Conservation (phyloP, 1,140 invertebrate species). For the Zaprionus ghesquierei region DNA sequence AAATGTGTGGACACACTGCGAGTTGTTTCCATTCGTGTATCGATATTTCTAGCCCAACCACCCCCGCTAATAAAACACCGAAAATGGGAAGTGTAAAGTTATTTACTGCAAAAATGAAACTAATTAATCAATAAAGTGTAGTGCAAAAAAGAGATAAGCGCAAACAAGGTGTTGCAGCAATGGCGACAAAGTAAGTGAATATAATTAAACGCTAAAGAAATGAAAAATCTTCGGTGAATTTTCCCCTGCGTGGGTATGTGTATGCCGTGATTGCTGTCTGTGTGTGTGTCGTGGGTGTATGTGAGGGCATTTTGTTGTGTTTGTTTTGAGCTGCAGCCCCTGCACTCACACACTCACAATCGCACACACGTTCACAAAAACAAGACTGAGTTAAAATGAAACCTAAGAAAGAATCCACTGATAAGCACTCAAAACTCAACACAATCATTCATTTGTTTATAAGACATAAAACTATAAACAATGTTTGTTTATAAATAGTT, state of each 20-base stretch:
- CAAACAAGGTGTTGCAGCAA: conserved; percentile 15
- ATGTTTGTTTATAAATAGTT: not conserved
- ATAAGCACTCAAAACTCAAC: not conserved
- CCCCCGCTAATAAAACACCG: conserved; percentile 26
- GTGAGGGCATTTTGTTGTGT: conserved; percentile 69
- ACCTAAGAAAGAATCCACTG: conserved; percentile 23
- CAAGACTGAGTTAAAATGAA: conserved; percentile 2
- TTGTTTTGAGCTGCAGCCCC: conserved; percentile 63
- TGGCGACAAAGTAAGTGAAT: conserved; percentile 67
- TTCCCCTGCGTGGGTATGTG: conserved; percentile 28
- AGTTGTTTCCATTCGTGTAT: not conserved
- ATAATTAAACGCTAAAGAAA: not conserved
- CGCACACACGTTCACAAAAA: conserved; percentile 1
- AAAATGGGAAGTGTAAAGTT: conserved; percentile 36
- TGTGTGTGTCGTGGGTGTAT: conserved; percentile 50
- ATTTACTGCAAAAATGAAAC: conserved; percentile 38
- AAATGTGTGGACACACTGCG: conserved; percentile 6
- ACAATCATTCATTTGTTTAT: not conserved
- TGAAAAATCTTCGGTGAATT: conserved; percentile 12
- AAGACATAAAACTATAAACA: not conserved
- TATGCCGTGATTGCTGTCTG: conserved; percentile 27
- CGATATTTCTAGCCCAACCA: conserved; percentile 18
- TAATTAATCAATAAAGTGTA: conserved; percentile 36
- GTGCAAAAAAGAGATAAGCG: not conserved
- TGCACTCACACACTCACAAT: conserved; percentile 2